Evolutionary conservation across 2,888 invertebrate genomes (phyloP).

Genomic region (Cantharis nigra): DNA sequence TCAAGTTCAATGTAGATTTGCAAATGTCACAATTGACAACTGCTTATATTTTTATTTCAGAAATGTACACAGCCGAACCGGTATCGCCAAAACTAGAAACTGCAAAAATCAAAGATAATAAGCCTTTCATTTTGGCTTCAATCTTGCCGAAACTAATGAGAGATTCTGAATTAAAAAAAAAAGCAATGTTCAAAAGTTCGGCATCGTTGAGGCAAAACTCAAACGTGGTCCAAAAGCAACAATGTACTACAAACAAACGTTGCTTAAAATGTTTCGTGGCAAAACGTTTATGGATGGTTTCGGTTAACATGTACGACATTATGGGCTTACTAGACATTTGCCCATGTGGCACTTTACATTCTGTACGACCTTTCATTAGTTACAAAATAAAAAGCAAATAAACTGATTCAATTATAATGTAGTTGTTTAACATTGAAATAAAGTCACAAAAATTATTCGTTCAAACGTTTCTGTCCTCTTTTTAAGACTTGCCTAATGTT

Average conservation of each 20-base stretch:
- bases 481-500: constrained; percentile 90
- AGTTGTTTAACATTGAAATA: background rate
- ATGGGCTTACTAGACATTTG: constrained; percentile 47
- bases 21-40: background rate
- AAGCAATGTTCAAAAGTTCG: constrained; percentile 2
- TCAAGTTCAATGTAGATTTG: background rate
- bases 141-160: background rate
- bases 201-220: background rate
- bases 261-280: constrained; percentile 39
- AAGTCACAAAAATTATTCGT: background rate
- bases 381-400: constrained; percentile 37
- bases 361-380: constrained; percentile 44
- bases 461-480: constrained; percentile 57
- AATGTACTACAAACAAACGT: constrained; percentile 8
- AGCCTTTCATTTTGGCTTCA: background rate
- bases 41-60: background rate
- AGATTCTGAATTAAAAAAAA: constrained; percentile 1
- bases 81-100: background rate
- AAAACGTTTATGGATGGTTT: constrained; percentile 42
- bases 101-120: background rate
- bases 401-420: constrained; percentile 7
- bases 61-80: background rate
- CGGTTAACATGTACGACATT: constrained; percentile 47
- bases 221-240: background rate
- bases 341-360: constrained; percentile 47